Evolutionary conservation across 2,797 vertebrate species (phyloP).

Genomic region (Pyrocephalus nanus): DNA sequence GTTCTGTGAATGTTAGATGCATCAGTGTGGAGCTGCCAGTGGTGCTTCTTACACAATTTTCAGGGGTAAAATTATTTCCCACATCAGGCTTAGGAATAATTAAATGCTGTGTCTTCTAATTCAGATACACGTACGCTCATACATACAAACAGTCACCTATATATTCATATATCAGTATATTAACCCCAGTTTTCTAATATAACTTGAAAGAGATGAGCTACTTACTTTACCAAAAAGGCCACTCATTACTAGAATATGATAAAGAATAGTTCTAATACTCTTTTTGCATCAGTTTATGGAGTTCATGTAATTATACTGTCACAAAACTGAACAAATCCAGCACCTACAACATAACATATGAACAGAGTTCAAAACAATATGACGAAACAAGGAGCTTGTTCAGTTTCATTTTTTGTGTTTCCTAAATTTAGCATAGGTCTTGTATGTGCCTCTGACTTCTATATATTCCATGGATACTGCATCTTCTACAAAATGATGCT

Average conservation of each 20-base stretch:
- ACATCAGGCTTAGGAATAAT: not conserved
- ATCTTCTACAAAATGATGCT: not conserved
- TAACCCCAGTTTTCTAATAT: not conserved
- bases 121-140: not conserved
- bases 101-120: not conserved
- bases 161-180: not conserved
- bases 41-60: not conserved
- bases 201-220: conserved; percentile 5
- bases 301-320: not conserved
- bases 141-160: not conserved
- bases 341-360: not conserved
- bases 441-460: not conserved
- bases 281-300: not conserved
- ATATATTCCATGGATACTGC: not conserved
- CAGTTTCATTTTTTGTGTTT: accelerated
- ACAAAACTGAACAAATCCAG: not conserved
- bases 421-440: not conserved
- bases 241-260: not conserved
- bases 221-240: not conserved
- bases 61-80: not conserved
- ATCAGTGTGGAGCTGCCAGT: not conserved
- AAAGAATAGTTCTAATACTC: not conserved
- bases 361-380: not conserved
- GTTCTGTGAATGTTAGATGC: not conserved
- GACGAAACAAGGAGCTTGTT: not conserved